Base-by-base conservation (phyloP, 2,113 vertebrate species). In the Gallinago jamesoni region DNA sequence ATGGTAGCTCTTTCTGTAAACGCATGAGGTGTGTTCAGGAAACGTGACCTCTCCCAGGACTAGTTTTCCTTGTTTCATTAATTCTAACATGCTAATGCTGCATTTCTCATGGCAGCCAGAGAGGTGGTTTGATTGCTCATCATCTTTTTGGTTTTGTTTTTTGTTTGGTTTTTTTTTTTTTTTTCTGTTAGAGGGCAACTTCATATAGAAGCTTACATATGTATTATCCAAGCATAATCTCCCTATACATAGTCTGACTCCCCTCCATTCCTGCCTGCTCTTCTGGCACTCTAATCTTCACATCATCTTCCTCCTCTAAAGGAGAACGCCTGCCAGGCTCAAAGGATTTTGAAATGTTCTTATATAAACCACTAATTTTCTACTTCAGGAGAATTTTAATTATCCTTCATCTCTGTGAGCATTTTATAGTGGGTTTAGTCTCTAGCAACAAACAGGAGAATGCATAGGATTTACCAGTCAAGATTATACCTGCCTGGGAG, bases 1-100 rank as follows among this genome's bases (percentile, higher is more conserved):
- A 57, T 73, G 72, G 2, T 73, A n/a, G 33, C 50, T 69, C 31
- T 57, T 59, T 53, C 37, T 92, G n/a, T 77, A 55, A 59, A 59
- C 16, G 64, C 39, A 39, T 41, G 37, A 87, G 50, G 57, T 87
- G 47, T 68, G 41, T 63, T 94, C 0, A 0, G 47, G 23, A 88
- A 84, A 63, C 0, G 1, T 74, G 67, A 93, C 63, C 67, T 86
- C 72, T 96, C 59, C 23, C 68, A 86, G 73, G 52, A 80, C 37
- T 57, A 55, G 70, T 93, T 94, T 95, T 74, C 87, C 78, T 47
- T 47, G n/a, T 87, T 88, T 83, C 53, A 74, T 77, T 83, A 80
- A n/a, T 67, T 91, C 67, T 70, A 31, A 52, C 67, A 14, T 67
- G 84, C 78, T 69, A 88, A 47, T 2, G 0, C 37, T 80, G 84